A percentile compares a stretch with the other conserved stretches of the same genome.
Conservation (phyloP, 2,888 invertebrate species). For the Thalpophila matura region DNA sequence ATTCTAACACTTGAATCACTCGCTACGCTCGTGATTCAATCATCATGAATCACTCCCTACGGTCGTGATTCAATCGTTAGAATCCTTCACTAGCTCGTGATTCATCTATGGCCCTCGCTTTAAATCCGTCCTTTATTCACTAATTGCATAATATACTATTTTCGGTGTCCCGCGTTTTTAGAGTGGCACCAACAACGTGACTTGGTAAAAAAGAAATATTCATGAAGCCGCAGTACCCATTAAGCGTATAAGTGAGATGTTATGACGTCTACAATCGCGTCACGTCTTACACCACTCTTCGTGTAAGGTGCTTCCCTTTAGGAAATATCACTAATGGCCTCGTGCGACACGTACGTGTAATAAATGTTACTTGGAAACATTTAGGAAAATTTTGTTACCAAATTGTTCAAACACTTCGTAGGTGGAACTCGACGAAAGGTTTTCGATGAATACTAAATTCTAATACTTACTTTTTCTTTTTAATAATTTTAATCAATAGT, state of each 20-base stretch:
- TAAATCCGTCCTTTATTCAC: too few relatives aligned
- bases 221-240: slow-evolving; percentile 4
- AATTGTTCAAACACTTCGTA: background rate
- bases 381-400: background rate
- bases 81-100: too few relatives aligned
- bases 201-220: slow-evolving; percentile 1
- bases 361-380: background rate
- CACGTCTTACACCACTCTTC: slow-evolving; percentile 44
- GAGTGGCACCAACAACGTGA: background rate
- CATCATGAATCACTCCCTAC: too few relatives aligned
- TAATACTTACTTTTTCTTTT: too few relatives aligned
- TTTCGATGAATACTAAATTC: too few relatives aligned
- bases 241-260: slow-evolving; percentile 9
- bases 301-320: slow-evolving; percentile 51
- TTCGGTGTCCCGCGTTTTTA: background rate
- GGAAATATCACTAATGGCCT: slow-evolving; percentile 40
- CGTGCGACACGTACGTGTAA: slow-evolving; percentile 38
- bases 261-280: slow-evolving; percentile 42
- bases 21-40: too few relatives aligned
- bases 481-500: too few relatives aligned
- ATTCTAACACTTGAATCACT: too few relatives aligned
- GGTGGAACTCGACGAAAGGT: too few relatives aligned
- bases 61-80: too few relatives aligned
- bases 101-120: too few relatives aligned
- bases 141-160: too few relatives aligned